Base-by-base conservation (phyloP, 2,113 vertebrate species). In the Oreochromis spilurus region DNA sequence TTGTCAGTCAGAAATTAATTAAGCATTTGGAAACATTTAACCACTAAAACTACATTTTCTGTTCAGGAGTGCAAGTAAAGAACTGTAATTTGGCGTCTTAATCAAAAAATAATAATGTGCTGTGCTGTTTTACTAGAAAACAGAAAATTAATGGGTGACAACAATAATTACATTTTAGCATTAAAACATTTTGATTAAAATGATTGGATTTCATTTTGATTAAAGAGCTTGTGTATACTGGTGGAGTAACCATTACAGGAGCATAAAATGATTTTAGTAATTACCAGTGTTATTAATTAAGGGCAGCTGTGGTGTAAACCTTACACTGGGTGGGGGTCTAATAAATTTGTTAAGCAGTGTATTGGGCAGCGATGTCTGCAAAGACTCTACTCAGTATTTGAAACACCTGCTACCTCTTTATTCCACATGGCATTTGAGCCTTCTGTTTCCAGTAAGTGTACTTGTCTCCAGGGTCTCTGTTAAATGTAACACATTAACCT, bases 331-430 rank as follows among this genome's bases (percentile, higher is more conserved):
- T 40, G n/a, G 36, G 4, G 36, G 62, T 67, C n/a, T 67, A 67
- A 24, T 40, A 2, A 0, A 8, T 40, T 67, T 67, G n/a, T 40
- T 67, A 67, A 67, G 62, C 2, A 67, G 19, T 21, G 19, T 40
- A 24, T 16, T 14, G 40, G 8, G 12, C n/a, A 43, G 65, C 1
- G 2, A 72, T 40, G 1, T 19, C 70, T 75, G 70, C 40, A 26
- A 75, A 75, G 43, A 75, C 8, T 72, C 40, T 17, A 48, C 67
- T 75, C 21, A 29, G 40, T 75, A 48, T 48, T 75, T 75, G 6
- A 29, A 48, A 75, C 67, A 75, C 67, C 67, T 75, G 67, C 67
- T 48, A 29, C 40, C 40, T 75, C 40, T 75, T 9, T 17, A 48
- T 29, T 75, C n/a, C 24, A 58, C 31, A 58, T 43, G 26, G 5